Conservation (phyloP, 2,888 invertebrate genomes). For the Schizotus pectinicornis region DNA sequence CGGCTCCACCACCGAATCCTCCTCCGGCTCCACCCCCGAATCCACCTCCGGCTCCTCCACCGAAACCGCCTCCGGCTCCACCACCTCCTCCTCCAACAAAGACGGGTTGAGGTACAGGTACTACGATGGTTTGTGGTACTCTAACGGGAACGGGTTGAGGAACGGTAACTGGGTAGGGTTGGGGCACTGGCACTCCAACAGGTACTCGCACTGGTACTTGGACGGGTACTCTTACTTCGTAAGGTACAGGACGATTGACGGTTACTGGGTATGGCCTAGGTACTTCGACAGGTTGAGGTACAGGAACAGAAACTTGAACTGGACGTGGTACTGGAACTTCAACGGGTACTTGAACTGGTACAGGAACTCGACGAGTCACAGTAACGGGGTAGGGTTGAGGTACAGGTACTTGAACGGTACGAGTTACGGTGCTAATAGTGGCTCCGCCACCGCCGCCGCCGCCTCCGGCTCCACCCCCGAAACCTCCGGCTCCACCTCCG, state of each 20-base stretch:
- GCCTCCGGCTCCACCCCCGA: constrained; percentile 30
- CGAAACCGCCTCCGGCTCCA: constrained; percentile 33
- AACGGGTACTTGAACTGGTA: constrained; percentile 62
- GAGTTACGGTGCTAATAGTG: constrained; percentile 52
- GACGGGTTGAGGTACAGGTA: constrained; percentile 43
- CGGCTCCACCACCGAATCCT: constrained; percentile 35
- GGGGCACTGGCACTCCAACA: constrained; percentile 59
- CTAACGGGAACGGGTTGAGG: constrained; percentile 61
- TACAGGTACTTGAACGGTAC: constrained; percentile 54
- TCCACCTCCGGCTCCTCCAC: constrained; percentile 25
- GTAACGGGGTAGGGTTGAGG: constrained; percentile 55
- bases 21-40: constrained; percentile 30
- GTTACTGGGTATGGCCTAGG: constrained; percentile 43
- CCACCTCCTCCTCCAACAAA: constrained; percentile 42
- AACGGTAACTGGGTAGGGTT: constrained; percentile 64
- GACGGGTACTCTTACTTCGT: constrained; percentile 58
- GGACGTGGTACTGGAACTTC: constrained; percentile 61
- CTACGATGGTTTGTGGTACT: constrained; percentile 47
- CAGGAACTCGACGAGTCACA: constrained; percentile 60
- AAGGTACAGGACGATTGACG: constrained; percentile 47
- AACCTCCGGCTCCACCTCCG: constrained; percentile 26
- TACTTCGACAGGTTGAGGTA: constrained; percentile 42
- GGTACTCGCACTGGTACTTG: constrained; percentile 58
- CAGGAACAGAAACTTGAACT: constrained; percentile 50
- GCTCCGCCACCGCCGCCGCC: constrained; percentile 51